Base-by-base conservation (phyloP, 1,140 invertebrate species). In the Popillia japonica region DNA sequence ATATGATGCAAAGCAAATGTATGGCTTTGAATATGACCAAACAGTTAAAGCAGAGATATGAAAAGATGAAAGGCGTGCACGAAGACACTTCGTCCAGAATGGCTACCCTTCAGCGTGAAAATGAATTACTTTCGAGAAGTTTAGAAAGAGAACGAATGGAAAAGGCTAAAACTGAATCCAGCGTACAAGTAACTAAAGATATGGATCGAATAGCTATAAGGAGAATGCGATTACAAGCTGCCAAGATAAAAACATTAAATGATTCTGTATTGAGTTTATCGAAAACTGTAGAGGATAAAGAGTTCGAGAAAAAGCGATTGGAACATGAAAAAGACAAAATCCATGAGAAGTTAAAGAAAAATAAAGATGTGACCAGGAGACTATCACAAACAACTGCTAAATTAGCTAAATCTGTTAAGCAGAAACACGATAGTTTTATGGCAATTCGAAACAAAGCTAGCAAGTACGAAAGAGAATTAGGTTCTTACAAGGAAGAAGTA, bases 111-210 rank as follows among this genome's bases (percentile, higher is more conserved):
- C 74, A 23, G 42, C 40, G 61, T 41, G 72, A 78, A 75, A 78
- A 78, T 8, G 72, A 78, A 64, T 44, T 61, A 6, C 59, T 78
- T 40, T 22, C n/a, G 20, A 55, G 44, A 64, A 41, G 14, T n/a
- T 41, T 78, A 40, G 77, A 78, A 42, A 75, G 55, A 42, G 41
- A 78, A 78, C 17, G 48, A 68, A 77, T 61, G 20, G 64, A 78
- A 78, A 48, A 78, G 20, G 42, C n/a, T 40, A 75, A 75, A 75
- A 64, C 40, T 75, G 22, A 48, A 14, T 74, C 68, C 40, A 41
- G 72, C 42, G 27, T 68, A 6, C 17, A 75, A 78, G 68, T 75
- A 22, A 27, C 41, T 23, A 55, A 76, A 44, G 74, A 76, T 55
- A 4, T 34, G 14, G 74, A 23, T 55, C 17, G n/a, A 0, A 17